Percentiles rank a stretch among this genome's conserved stretches.
Evolutionary conservation across 2,797 vertebrate species (phyloP).

Genomic region (Amblyraja radiata): DNA sequence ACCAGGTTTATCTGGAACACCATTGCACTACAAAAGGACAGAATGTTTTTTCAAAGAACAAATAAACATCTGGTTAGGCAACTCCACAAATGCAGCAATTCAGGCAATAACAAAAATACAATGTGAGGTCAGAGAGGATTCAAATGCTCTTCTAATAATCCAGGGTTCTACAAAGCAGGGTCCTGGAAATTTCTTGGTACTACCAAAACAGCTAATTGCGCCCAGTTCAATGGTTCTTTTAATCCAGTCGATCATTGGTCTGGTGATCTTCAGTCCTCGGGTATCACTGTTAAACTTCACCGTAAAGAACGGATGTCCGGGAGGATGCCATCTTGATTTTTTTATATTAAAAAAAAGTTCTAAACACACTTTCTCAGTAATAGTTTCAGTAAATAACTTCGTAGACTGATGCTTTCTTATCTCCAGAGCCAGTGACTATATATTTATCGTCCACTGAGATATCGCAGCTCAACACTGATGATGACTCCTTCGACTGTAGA

Average conservation of each 20-base stretch:
- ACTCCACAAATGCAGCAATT: conserved; percentile 50
- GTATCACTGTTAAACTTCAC: not conserved
- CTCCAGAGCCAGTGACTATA: conserved; percentile 75
- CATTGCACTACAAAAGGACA: conserved; percentile 56
- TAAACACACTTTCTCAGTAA: conserved; percentile 28
- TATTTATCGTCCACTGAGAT: conserved; percentile 78
- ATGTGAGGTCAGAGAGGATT: conserved; percentile 50
- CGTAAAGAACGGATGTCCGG: not conserved
- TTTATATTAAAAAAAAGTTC: conserved; percentile 41
- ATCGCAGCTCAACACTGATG: conserved; percentile 75
- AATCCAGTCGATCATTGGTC: conserved; percentile 33
- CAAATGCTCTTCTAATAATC: conserved; percentile 48
- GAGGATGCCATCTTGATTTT: conserved; percentile 39
- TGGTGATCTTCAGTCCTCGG: conserved; percentile 6
- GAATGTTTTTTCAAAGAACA: conserved; percentile 49
- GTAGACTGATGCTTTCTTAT: conserved; percentile 77
- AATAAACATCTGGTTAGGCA: conserved; percentile 47
- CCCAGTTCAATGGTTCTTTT: conserved; percentile 17
- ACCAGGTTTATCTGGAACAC: conserved; percentile 60
- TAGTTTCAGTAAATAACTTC: conserved; percentile 75
- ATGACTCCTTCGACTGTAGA: conserved; percentile 75
- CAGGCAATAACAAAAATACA: conserved; percentile 51
- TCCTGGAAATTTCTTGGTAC: conserved; percentile 28
- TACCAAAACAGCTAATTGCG: conserved; percentile 32
- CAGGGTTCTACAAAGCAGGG: conserved; percentile 37